These are phyloP conservation scores for Eulemur coronatus DNA, from an alignment of 2,797 vertebrate genomes.

Conservation along the genomic window DNA sequence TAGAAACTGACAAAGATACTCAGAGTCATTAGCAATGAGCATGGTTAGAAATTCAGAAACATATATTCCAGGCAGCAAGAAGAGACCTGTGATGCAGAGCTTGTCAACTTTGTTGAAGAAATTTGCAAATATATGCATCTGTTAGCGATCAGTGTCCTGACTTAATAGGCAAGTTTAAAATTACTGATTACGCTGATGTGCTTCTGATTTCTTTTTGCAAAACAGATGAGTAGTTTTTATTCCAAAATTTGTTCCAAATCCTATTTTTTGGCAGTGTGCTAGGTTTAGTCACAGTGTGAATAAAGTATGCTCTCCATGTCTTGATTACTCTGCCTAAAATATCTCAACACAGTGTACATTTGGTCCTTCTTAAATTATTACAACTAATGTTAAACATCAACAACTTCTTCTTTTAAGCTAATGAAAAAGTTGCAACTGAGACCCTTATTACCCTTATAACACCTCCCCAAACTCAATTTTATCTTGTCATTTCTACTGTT, in stretches of 20 bases:
- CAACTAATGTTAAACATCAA: slow-evolving; percentile 56
- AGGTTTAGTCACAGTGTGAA: slow-evolving; percentile 83
- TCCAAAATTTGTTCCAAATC: slow-evolving; percentile 86
- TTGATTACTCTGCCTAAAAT: slow-evolving; percentile 80
- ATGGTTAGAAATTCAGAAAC: neutral
- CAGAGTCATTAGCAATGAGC: neutral
- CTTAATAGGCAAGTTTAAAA: slow-evolving; percentile 81
- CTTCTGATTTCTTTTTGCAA: slow-evolving; percentile 83
- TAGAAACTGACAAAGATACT: neutral
- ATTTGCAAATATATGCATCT: slow-evolving; percentile 81
- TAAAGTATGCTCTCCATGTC: slow-evolving; percentile 81
- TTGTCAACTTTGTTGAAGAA: slow-evolving; percentile 75
- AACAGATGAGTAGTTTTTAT: slow-evolving; percentile 82
- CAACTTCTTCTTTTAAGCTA: slow-evolving; percentile 50
- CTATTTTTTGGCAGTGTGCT: slow-evolving; percentile 82
- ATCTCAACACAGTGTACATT: slow-evolving; percentile 78
- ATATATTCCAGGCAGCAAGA: neutral
- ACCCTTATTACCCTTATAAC: neutral
- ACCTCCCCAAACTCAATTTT: neutral
- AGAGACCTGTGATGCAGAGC: slow-evolving; percentile 45
- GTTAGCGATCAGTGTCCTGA: slow-evolving; percentile 81
- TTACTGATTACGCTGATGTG: slow-evolving; percentile 81
- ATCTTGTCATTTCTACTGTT: neutral
- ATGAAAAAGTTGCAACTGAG: neutral
- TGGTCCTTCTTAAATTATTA: slow-evolving; percentile 45